A percentile compares a stretch with the other conserved stretches of the same genome.
Conservation (phyloP, 2,888 invertebrate genomes). For the Melinaea menophilus region DNA sequence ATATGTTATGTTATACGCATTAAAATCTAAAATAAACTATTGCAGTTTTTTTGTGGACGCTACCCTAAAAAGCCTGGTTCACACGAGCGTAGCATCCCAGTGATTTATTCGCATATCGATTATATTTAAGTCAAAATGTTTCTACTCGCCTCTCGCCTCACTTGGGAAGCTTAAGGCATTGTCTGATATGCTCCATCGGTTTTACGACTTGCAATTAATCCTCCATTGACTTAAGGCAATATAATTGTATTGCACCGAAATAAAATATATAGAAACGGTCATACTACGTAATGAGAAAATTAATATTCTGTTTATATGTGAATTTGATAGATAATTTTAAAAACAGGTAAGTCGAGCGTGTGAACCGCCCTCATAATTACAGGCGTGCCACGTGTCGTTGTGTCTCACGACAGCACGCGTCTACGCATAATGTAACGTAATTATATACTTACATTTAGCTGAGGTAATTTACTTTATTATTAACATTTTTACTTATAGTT, state of each 20-base stretch:
- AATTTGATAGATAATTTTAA: not conserved
- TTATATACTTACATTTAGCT: conserved; percentile 51
- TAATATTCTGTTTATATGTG: not conserved
- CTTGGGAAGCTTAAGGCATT: conserved; percentile 34
- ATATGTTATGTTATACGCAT: too few relatives aligned
- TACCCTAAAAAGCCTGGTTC: conserved; percentile 41
- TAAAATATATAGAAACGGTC: not conserved
- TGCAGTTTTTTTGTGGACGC: conserved; percentile 36
- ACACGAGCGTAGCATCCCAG: conserved; percentile 57
- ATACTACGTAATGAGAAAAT: not conserved
- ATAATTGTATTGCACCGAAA: not conserved
- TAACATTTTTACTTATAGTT: not conserved
- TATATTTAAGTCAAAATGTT: conserved; percentile 56
- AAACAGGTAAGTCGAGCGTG: conserved; percentile 41
- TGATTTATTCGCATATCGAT: conserved; percentile 60
- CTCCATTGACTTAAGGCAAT: conserved; percentile 56
- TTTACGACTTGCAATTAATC: conserved; percentile 67
- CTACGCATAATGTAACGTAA: conserved; percentile 48
- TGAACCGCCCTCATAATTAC: conserved; percentile 31
- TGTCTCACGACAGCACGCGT: conserved; percentile 28
- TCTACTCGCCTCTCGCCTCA: conserved; percentile 51
- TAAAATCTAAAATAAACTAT: not conserved
- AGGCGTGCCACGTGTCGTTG: conserved; percentile 47
- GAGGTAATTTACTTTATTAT: conserved; percentile 26
- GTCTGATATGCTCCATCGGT: conserved; percentile 54